Conservation (phyloP, 2,888 invertebrate species). For the Orthonevra nobilis region DNA sequence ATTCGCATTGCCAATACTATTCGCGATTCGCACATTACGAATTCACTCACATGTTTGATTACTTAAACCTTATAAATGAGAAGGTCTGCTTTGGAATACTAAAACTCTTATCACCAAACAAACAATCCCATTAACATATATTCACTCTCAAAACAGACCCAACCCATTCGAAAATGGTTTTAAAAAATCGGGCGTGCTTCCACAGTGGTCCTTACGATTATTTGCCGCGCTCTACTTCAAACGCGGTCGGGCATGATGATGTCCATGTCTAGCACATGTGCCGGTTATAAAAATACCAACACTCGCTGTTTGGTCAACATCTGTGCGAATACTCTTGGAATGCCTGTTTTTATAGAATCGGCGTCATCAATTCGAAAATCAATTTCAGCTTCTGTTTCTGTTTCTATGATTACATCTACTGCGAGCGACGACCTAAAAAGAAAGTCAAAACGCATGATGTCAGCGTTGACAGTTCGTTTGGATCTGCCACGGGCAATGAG, state of each 20-base stretch:
- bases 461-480: constrained; percentile 59
- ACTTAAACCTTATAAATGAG: constrained; percentile 3
- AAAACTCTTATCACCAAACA: constrained; percentile 32
- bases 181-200: constrained; percentile 15
- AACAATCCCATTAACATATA: constrained; percentile 27
- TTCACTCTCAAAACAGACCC: constrained; percentile 4
- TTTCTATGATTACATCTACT: too few relatives aligned
- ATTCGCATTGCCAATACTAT: neutral
- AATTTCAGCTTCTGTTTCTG: constrained; percentile 52
- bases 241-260: too few relatives aligned
- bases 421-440: constrained; percentile 28
- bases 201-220: constrained; percentile 7
- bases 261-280: constrained; percentile 40
- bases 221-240: constrained; percentile 25
- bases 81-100: constrained; percentile 9
- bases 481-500: constrained; percentile 23
- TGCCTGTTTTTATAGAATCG: constrained; percentile 10
- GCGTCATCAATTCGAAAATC: constrained; percentile 41
- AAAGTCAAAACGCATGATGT: constrained; percentile 43
- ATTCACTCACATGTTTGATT: constrained; percentile 11
- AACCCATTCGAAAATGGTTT: neutral
- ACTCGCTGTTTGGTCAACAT: constrained; percentile 21
- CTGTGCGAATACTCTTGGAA: constrained; percentile 27
- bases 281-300: constrained; percentile 53
- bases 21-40: neutral